Percentiles rank a stretch among this genome's conserved stretches.
Evolutionary conservation across 2,888 invertebrate genomes (phyloP).

Genomic region (Lasioglossum pauxillum): DNA sequence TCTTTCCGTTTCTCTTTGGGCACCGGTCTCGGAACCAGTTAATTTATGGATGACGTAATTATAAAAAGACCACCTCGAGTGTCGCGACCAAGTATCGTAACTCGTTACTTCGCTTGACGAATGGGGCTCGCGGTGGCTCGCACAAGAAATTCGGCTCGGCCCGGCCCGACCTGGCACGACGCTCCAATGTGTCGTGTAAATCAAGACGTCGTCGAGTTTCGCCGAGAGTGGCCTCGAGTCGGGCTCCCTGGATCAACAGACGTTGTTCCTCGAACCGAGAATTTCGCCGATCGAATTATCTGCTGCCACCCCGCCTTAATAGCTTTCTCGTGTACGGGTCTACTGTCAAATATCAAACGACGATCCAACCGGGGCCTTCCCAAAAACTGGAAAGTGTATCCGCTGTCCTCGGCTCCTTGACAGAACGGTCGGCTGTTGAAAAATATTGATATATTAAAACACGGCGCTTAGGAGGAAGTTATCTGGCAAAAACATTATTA

Average conservation of each 20-base stretch:
- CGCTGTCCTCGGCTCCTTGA: background rate
- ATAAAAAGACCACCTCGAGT: background rate
- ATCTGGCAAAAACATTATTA: background rate
- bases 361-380: background rate
- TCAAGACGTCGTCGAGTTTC: background rate
- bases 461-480: background rate
- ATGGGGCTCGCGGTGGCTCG: background rate
- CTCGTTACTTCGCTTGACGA: conserved; percentile 34
- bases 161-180: background rate
- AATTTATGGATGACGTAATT: conserved; percentile 34
- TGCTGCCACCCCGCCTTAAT: conserved; percentile 54
- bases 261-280: background rate
- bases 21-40: background rate
- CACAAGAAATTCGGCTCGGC: conserved; percentile 6
- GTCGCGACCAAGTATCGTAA: background rate
- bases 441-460: background rate
- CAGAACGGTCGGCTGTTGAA: background rate
- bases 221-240: background rate
- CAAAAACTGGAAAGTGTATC: background rate
- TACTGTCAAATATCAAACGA: conserved; percentile 29
- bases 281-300: conserved; percentile 41
- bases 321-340: conserved; percentile 61
- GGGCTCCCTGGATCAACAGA: background rate
- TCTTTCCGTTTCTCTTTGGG: background rate
- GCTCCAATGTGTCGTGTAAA: conserved; percentile 32